A percentile compares a stretch with the other conserved stretches of the same genome.
phyloP scores from a whole-genome alignment of 2,888 invertebrate genomes.

The Lycaena phlaeas region DNA sequence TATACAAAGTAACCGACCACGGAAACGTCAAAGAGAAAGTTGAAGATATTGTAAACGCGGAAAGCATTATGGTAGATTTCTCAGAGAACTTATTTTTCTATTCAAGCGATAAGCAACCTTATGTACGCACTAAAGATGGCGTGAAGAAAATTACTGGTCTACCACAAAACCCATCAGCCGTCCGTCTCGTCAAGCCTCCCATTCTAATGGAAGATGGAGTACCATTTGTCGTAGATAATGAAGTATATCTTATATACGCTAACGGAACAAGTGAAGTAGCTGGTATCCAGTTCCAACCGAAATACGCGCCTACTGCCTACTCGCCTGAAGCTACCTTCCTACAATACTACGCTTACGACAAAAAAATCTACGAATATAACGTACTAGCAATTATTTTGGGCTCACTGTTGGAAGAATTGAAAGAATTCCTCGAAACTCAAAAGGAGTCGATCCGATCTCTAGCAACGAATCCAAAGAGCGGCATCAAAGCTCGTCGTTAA shows the following conservation, averaged over 20 bases:
- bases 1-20: constrained; percentile 41
- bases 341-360: constrained; percentile 41
- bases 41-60: constrained; percentile 31
- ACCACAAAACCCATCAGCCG: constrained; percentile 27
- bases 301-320: constrained; percentile 35
- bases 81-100: constrained; percentile 41
- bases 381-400: constrained; percentile 20
- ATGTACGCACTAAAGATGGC: constrained; percentile 28
- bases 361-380: constrained; percentile 50
- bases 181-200: constrained; percentile 35
- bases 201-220: constrained; percentile 30
- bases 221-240: constrained; percentile 30
- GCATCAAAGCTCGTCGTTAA: no score
- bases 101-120: constrained; percentile 30
- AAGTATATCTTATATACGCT: constrained; percentile 28
- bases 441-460: constrained; percentile 28
- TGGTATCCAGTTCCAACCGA: constrained; percentile 25
- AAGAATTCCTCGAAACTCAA: constrained; percentile 26
- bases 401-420: constrained; percentile 25
- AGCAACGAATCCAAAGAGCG: constrained; percentile 20
- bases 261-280: constrained; percentile 32
- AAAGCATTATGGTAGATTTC: constrained; percentile 40
- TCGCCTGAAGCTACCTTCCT: constrained; percentile 36
- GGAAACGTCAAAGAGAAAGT: constrained; percentile 39
- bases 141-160: constrained; percentile 37